These are phyloP conservation scores for Platycheirus albimanus DNA, from an alignment of 2,888 invertebrate genomes.

Conservation along the genomic window DNA sequence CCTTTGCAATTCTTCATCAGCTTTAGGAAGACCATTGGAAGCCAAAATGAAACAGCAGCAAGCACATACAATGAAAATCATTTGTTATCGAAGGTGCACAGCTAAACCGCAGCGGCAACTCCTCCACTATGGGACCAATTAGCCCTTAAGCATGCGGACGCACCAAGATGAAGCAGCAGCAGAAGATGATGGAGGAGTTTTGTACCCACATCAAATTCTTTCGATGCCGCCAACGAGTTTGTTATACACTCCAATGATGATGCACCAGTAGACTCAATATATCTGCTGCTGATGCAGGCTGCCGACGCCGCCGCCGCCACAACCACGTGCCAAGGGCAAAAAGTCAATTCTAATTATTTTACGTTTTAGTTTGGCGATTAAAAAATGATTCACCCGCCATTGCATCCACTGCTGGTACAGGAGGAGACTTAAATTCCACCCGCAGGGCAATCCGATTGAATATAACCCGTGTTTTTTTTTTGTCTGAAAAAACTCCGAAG, in stretches of 20 bases:
- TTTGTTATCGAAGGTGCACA: conserved; percentile 66
- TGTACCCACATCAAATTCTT: conserved; percentile 70
- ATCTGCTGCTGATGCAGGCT: not conserved
- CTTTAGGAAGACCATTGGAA: conserved; percentile 21
- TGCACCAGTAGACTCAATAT: conserved; percentile 8
- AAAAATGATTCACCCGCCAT: conserved; percentile 64
- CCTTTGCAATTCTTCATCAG: conserved; percentile 53
- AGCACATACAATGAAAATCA: conserved; percentile 58
- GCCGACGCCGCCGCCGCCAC: conserved; percentile 8
- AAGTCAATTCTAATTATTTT: conserved; percentile 74
- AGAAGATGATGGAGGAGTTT: conserved; percentile 65
- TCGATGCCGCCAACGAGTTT: conserved; percentile 40
- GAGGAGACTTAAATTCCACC: conserved; percentile 67
- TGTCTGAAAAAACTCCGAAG: conserved; percentile 26
- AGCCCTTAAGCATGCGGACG: conserved; percentile 64
- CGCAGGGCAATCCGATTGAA: conserved; percentile 60
- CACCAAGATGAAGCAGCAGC: conserved; percentile 35
- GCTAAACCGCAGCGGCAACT: conserved; percentile 60
- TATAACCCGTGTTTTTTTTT: conserved; percentile 21
- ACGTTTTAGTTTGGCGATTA: conserved; percentile 70
- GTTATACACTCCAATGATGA: not conserved
- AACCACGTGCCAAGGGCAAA: conserved; percentile 68
- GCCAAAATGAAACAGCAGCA: conserved; percentile 7
- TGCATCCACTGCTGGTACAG: conserved; percentile 37
- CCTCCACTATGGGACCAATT: conserved; percentile 69